Evolutionary conservation across 1,140 invertebrate species (phyloP), one percentile per base, ranked within the genome.

Genomic region (Brachionus rotundiformis): DNA sequence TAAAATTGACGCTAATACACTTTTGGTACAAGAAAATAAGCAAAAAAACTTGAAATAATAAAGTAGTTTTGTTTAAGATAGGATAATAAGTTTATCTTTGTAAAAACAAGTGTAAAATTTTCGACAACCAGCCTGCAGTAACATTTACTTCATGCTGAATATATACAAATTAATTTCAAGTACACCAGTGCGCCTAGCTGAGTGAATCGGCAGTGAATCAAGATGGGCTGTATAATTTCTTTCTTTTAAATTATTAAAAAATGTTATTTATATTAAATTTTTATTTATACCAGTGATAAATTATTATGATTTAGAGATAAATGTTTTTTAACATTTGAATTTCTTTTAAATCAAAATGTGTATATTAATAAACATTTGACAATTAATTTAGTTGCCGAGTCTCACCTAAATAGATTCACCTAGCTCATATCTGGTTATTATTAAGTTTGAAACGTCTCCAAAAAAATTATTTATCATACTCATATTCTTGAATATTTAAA

Each of bases 1-100:
- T 63, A 63, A n/a, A 63, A 63, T 63, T 63, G 61, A 63, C 61
- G 61, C 61, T 63, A 63, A 63, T 63, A 63, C 61, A 29, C 61
- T 33, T 63, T 29, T 25, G 25, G 61, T 63, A 63, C 25, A 63
- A 29, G 29, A 63, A 63, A 63, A 63, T 29, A 63, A 63, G 29
- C 25, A 63, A 29, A 63, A 54, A 63, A 63, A 63, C 61, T 63
- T 63, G 61, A 63, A 63, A 63, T 29, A 63, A 63, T 63, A 63
- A 63, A 29, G 13, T 29, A 33, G 25, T 63, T 63, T 63, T 63
- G 25, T 63, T 63, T 31, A 29, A 29, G 25, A 63, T 63, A 29
- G 10, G 25, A 63, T 63, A 29, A 63, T 23, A 63, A 63, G 29
- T 63, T 29, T 29, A 63, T 63, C 25, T 25, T 29, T 63, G 61